A percentile compares a stretch with the other conserved stretches of the same genome.
Conservation (phyloP, 2,113 vertebrate species). For the Riparia riparia region DNA sequence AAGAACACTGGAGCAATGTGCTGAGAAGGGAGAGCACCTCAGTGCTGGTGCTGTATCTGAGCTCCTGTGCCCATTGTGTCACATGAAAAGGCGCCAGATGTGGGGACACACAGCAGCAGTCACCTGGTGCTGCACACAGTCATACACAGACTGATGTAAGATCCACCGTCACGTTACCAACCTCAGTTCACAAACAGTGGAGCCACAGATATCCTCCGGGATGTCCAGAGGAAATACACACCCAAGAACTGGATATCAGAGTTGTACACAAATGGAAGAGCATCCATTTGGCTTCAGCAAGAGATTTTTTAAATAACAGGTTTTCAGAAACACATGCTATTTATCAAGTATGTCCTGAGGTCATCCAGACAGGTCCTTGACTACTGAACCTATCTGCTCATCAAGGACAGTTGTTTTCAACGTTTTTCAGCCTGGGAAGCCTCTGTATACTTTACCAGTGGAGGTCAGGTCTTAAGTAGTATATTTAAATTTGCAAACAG, state of each 20-base stretch:
- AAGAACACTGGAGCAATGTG: neutral
- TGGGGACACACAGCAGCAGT: neutral
- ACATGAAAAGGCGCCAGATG: neutral
- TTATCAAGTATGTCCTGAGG: neutral
- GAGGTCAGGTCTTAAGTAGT: neutral
- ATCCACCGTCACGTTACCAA: neutral
- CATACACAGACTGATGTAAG: neutral
- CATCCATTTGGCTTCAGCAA: slow-evolving; percentile 33
- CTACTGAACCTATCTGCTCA: neutral
- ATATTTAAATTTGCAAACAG: neutral
- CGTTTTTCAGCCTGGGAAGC: neutral
- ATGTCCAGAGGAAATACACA: slow-evolving; percentile 69
- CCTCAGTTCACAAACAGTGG: neutral
- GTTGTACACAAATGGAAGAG: slow-evolving; percentile 38
- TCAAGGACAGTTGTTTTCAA: slow-evolving; percentile 16
- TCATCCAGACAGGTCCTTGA: neutral
- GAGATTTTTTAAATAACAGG: slow-evolving; percentile 33
- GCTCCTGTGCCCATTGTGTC: neutral
- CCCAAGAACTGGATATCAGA: slow-evolving; percentile 50
- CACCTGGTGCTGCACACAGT: neutral
- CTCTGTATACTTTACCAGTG: neutral
- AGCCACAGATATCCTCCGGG: slow-evolving; percentile 53
- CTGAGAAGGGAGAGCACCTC: neutral
- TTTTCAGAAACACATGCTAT: slow-evolving; percentile 47
- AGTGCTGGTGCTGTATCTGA: neutral